A percentile compares a stretch with the other conserved stretches of the same genome.
Conservation (phyloP, 2,888 invertebrate species). For the Aricia artaxerxes region DNA sequence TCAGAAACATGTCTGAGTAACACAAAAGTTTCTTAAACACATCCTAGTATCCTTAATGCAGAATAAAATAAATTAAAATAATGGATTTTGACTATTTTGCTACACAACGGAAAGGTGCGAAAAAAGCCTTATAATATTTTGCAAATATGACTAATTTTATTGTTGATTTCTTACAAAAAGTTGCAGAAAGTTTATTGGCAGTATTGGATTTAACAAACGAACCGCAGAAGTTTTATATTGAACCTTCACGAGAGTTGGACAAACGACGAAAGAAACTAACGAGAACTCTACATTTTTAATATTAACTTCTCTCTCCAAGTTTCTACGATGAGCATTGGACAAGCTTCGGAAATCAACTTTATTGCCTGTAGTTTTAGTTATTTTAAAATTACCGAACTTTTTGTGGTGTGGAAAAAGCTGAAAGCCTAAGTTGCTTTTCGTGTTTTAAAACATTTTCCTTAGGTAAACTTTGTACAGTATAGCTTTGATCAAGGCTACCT, state of each 20-base stretch:
- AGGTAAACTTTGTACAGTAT: too few species aligned
- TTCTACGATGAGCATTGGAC: slow-evolving; percentile 17
- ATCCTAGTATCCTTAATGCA: background rate
- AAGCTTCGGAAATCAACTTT: slow-evolving; percentile 15
- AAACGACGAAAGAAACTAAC: slow-evolving; percentile 21
- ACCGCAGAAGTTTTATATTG: slow-evolving; percentile 21
- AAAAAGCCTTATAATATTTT: background rate
- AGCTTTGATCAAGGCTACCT: too few species aligned
- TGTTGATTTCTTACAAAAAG: background rate
- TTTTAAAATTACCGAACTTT: background rate
- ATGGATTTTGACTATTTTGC: background rate
- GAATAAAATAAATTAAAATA: too few species aligned
- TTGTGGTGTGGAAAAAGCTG: background rate
- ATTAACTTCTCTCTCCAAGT: slow-evolving; percentile 17
- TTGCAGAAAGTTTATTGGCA: slow-evolving; percentile 14
- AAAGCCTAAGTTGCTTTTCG: background rate
- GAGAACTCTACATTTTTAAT: slow-evolving; percentile 24
- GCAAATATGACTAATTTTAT: background rate
- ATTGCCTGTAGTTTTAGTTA: background rate
- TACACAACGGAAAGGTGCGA: background rate
- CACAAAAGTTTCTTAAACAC: background rate
- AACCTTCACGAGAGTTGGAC: slow-evolving; percentile 18
- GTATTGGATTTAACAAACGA: slow-evolving; percentile 18
- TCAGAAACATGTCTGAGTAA: background rate
- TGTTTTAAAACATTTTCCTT: background rate